These are phyloP conservation scores for Urocyon cinereoargenteus DNA, from an alignment of 2,797 vertebrate genomes.

Conservation along the genomic window DNA sequence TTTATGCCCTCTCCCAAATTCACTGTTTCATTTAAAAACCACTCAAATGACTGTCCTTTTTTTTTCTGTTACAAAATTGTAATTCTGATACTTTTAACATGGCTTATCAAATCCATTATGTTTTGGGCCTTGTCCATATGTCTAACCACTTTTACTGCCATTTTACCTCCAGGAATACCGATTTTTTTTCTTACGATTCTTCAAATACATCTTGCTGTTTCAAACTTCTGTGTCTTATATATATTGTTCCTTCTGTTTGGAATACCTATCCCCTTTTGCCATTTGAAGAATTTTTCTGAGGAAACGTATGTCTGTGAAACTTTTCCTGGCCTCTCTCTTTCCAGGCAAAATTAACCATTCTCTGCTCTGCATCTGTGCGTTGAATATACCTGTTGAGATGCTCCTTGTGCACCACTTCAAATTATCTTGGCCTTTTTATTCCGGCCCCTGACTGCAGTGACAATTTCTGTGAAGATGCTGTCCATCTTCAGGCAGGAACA, in stretches of 20 bases:
- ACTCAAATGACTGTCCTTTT: neutral
- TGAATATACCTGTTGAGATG: neutral
- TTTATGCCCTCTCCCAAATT: neutral
- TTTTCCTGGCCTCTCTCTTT: neutral
- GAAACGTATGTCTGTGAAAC: neutral
- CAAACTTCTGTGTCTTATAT: neutral
- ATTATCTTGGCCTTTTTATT: neutral
- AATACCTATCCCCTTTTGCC: neutral
- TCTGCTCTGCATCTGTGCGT: neutral
- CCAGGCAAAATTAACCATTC: neutral
- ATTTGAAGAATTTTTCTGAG: neutral
- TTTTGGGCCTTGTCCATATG: neutral
- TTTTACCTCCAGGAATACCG: neutral
- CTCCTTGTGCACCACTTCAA: neutral
- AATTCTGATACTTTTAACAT: neutral
- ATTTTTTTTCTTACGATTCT: neutral
- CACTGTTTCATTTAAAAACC: constrained; percentile 16
- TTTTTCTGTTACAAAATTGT: constrained; percentile 7
- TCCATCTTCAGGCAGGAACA: neutral
- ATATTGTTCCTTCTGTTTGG: neutral
- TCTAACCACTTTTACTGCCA: neutral
- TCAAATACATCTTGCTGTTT: neutral
- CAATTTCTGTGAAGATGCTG: neutral
- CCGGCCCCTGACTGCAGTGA: too few species aligned
- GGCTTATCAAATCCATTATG: neutral